Evolutionary conservation across 1,140 invertebrate genomes (phyloP).

Genomic region (Halesus radiatus): DNA sequence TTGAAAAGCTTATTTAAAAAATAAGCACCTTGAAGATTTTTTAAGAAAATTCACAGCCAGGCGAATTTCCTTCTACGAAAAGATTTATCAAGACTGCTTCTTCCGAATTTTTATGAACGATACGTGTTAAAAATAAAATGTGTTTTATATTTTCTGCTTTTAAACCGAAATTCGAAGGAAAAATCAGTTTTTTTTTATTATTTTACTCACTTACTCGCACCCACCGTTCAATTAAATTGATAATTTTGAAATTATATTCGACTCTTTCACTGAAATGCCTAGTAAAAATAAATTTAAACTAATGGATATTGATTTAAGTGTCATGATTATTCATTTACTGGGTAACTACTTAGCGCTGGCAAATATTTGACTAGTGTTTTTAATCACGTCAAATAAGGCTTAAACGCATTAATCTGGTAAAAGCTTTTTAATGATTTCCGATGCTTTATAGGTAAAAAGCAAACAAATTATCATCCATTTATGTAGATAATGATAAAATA

Average conservation of each 20-base stretch:
- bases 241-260: no score
- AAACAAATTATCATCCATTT: slow-evolving; percentile 14
- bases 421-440: slow-evolving; percentile 28
- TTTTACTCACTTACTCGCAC: no score
- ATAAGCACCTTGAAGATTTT: slow-evolving; percentile 18
- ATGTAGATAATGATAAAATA: not conserved
- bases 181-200: no score
- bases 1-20: slow-evolving; percentile 36
- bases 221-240: no score
- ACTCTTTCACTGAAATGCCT: no score
- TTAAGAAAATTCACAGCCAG: not conserved
- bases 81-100: not conserved
- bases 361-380: slow-evolving; percentile 17
- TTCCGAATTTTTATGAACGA: not conserved
- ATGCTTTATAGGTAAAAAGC: slow-evolving; percentile 7
- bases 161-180: no score
- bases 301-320: not conserved
- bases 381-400: slow-evolving; percentile 21
- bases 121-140: not conserved
- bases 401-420: slow-evolving; percentile 15
- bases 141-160: no score
- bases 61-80: not conserved
- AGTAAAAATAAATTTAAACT: not conserved
- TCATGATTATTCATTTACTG: not conserved
- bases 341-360: not conserved